Percentiles rank a stretch among this genome's conserved stretches.
These are phyloP conservation scores for Diachrysia chrysitis DNA, from an alignment of 2,888 invertebrate genomes.

Conservation along the genomic window DNA sequence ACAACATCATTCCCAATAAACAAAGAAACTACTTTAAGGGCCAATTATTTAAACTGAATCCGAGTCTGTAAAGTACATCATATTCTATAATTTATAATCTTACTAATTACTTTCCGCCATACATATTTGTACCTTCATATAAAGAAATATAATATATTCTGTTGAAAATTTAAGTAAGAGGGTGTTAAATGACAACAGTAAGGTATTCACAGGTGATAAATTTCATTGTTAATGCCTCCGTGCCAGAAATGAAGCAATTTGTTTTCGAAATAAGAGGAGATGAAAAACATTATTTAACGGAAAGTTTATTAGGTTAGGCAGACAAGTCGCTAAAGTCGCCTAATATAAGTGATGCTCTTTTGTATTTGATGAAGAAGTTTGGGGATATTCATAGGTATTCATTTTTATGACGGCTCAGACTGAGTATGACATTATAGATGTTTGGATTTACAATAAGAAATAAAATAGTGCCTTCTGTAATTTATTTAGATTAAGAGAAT, in stretches of 20 bases:
- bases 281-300: constrained; percentile 85
- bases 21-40: no score
- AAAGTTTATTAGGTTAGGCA: constrained; percentile 78
- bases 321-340: constrained; percentile 39
- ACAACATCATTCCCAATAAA: not conserved
- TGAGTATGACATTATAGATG: no score
- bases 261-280: constrained; percentile 83
- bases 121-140: constrained; percentile 9
- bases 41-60: not conserved
- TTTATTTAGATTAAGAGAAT: no score
- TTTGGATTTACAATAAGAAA: no score
- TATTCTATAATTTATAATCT: constrained; percentile 3
- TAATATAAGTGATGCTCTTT: not conserved
- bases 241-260: constrained; percentile 86
- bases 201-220: constrained; percentile 81
- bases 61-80: not conserved
- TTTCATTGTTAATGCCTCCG: constrained; percentile 78
- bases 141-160: constrained; percentile 9
- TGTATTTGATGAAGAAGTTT: constrained; percentile 19
- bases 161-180: constrained; percentile 47
- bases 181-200: constrained; percentile 70
- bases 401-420: no score
- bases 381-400: no score
- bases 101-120: constrained; percentile 29
- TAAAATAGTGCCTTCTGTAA: no score